phyloP scores from a whole-genome alignment of 2,113 vertebrate genomes.

The Dicerorhinus sumatrensis region DNA sequence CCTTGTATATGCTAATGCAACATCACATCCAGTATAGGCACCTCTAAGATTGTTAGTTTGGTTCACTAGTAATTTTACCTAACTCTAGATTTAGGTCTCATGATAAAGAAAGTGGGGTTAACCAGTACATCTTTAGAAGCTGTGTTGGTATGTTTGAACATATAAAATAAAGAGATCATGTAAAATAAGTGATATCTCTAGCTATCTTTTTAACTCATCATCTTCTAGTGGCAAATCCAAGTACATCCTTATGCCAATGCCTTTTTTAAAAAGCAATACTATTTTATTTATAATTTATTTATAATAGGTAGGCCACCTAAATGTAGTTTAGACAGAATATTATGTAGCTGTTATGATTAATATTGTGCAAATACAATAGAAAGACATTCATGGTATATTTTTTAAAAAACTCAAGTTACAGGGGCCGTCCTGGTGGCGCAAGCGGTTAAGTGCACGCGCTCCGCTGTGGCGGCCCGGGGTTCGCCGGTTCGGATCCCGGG shows the following conservation, averaged over 20 bases:
- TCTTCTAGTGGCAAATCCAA: background rate
- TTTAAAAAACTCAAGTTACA: background rate
- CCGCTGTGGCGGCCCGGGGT: too few species aligned
- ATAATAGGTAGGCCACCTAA: background rate
- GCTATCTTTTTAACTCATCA: conserved; percentile 26
- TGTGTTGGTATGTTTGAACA: background rate
- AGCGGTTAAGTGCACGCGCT: too few species aligned
- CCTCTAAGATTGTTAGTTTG: background rate
- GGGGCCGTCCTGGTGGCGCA: too few species aligned
- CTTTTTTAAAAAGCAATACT: background rate
- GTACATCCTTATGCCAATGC: background rate
- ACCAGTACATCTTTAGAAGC: background rate
- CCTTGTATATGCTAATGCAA: background rate
- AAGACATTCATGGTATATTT: background rate
- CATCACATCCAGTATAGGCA: too few species aligned
- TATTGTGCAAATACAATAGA: background rate
- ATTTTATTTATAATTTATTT: background rate
- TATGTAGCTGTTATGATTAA: background rate
- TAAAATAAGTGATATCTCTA: background rate
- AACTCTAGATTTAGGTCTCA: background rate
- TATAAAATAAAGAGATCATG: background rate
- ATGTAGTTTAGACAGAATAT: background rate
- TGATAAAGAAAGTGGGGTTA: background rate
- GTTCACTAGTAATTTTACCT: background rate
- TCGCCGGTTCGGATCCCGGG: too few species aligned